Evolutionary conservation across 2,113 vertebrate genomes (phyloP).

Genomic region (Geococcyx californianus): DNA sequence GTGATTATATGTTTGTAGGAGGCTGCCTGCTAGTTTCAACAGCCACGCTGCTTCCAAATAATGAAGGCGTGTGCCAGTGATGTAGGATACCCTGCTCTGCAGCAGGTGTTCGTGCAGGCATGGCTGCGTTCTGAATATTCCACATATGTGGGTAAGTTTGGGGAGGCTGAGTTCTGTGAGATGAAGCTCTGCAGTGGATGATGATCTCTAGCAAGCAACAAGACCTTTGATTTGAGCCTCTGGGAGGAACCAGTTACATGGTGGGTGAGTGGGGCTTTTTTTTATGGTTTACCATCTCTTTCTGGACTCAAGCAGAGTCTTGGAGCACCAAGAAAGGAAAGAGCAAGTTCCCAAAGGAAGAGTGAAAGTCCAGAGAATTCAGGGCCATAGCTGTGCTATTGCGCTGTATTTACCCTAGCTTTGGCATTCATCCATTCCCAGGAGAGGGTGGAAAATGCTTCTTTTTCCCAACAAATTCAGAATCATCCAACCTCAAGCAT

Average conservation of each 20-base stretch:
- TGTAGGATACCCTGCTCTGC: background rate
- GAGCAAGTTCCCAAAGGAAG: background rate
- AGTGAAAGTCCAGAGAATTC: background rate
- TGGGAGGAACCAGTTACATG: background rate
- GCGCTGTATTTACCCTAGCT: background rate
- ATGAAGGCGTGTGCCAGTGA: background rate
- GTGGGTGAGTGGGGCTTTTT: background rate
- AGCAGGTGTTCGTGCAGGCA: background rate
- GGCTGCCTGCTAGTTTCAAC: background rate
- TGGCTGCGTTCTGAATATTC: background rate
- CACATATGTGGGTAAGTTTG: background rate
- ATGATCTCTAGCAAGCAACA: background rate
- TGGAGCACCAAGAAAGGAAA: background rate
- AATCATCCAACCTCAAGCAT: background rate
- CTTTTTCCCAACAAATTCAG: background rate
- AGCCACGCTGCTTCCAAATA: background rate
- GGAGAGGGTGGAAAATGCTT: background rate
- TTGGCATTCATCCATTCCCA: background rate
- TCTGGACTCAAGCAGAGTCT: background rate
- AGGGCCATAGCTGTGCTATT: background rate
- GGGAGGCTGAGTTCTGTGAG: background rate
- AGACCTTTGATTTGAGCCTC: slow-evolving; percentile 19
- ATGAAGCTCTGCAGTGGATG: background rate
- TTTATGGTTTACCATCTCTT: slow-evolving; percentile 9
- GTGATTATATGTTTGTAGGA: background rate